Conservation (phyloP, 1,140 invertebrate genomes). For the Brachionus rotundiformis region DNA sequence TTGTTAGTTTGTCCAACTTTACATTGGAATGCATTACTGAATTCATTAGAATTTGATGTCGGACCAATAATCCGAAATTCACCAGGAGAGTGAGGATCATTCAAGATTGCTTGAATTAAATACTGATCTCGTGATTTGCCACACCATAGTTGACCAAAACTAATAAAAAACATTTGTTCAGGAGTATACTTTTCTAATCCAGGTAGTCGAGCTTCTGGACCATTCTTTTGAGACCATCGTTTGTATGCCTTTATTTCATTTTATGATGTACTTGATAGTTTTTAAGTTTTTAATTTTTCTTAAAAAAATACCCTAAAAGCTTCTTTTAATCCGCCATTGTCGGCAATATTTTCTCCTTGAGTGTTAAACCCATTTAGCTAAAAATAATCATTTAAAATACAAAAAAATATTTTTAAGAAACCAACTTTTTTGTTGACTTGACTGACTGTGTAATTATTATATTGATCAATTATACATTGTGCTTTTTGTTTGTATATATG, state of each 20-base stretch:
- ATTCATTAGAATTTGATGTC: constrained; percentile 59
- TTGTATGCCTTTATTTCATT: constrained; percentile 66
- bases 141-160: constrained; percentile 67
- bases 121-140: constrained; percentile 65
- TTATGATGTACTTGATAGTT: too few species aligned
- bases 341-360: constrained; percentile 67
- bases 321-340: constrained; percentile 66
- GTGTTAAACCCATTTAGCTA: constrained; percentile 66
- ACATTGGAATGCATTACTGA: constrained; percentile 63
- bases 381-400: constrained; percentile 21
- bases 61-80: constrained; percentile 63
- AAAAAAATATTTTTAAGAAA: too few species aligned
- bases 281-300: constrained; percentile 55
- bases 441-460: not conserved
- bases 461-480: constrained; percentile 37
- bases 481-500: not conserved
- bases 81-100: constrained; percentile 66
- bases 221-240: constrained; percentile 67
- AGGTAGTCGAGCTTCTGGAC: constrained; percentile 67
- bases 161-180: constrained; percentile 73
- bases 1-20: constrained; percentile 52
- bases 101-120: constrained; percentile 64
- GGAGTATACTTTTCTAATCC: constrained; percentile 68
- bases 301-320: constrained; percentile 59
- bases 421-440: constrained; percentile 47